Base-by-base conservation (phyloP, 2,888 invertebrate genomes). In the Pasiphila rectangulata region DNA sequence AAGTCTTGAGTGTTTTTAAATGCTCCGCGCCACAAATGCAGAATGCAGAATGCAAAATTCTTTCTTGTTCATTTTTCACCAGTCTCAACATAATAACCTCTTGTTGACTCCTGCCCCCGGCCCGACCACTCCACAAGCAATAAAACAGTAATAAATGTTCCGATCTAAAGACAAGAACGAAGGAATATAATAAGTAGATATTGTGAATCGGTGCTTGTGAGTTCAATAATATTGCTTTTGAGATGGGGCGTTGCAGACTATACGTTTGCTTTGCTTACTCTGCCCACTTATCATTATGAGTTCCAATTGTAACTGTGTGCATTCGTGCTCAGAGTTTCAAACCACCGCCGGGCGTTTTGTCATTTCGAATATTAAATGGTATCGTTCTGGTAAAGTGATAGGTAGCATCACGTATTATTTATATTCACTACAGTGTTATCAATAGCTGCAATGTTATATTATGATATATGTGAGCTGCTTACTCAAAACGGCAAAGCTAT, bases 71-170 rank as follows among this genome's bases (percentile, higher is more conserved):
- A 80, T 81, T 85, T 83, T 84, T 79, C 73, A 75, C 80, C 69
- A 76, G 78, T 77, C 69, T 73, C 84, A 80, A 86, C 86, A 85
- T 87, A 87, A 87, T 86, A 87, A 86, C 79, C 77, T 76, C 77
- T 79, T 81, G 85, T 84, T 83, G 82, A 82, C 80, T 78, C 67
- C 72, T 70, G 73, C 71, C 77, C 81, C 75, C 73, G 72, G 77
- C 79, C 76, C 69, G 69, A 80, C 78, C 83, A 77, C 79, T 84
- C 72, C 76, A 77, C 83, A 75, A 81, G 81, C 85, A 86, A 86
- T 87, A 86, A 86, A 83, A 81, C 76, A 79, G 86, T 87, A 86
- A 87, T 87, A 86, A 87, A 87, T 85, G 86, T 82, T 86, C 81
- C 69, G 79, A 75, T 77, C 77, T 69, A 74, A 80, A 83, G 80